Base-by-base conservation (phyloP, 2,888 invertebrate species). In the Euzophera pinguis region DNA sequence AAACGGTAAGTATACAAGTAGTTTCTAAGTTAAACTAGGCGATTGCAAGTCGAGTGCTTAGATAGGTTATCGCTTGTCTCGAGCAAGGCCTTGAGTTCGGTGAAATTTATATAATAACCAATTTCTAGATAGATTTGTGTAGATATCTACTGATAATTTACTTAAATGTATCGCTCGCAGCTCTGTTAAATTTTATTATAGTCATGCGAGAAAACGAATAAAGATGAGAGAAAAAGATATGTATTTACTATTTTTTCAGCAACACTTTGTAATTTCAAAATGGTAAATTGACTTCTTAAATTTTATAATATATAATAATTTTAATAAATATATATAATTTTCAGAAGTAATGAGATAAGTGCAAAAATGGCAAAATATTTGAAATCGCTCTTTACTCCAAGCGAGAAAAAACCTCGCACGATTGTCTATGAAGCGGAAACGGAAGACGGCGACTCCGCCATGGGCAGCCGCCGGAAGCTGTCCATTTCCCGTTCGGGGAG, bases 401-500 rank as follows among this genome's bases (percentile, higher is more conserved):
- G 65, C 8, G 84, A 87, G 9, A 81, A 80, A 56, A 72, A 69
- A 52, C 78, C 70, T 53, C 57, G 42, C 9, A 48, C 22, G 13
- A 35, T 63, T 1, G 64, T 62, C 1, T 71, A 73, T 52, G 74
- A 71, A 5, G 67, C 50, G 0, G 84, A 81, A 1, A 5, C 14
- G 5, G 75, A 74, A 0, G 81, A 84, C 0, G 73, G 62, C n/a
- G 74, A 74, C 5, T 65, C 81, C 0, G 75, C 79, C 0, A 54
- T 81, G 34, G 81, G 83, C 1, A 73, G 68, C 0, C 78, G 80
- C 49, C 70, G 90, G 51, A 90, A 87, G 58, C 64, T 90, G 55
- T 92, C 92, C n/a, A 92, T 92, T 60, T 92, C 93, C 0, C 76
- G 92, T 55, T 93, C 93, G 32, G 92, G 92, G 2, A 81, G 92